Percentiles rank a stretch among this genome's conserved stretches.
These are phyloP conservation scores for Carposina sasakii DNA, from an alignment of 1,140 invertebrate species.

Conservation along the genomic window DNA sequence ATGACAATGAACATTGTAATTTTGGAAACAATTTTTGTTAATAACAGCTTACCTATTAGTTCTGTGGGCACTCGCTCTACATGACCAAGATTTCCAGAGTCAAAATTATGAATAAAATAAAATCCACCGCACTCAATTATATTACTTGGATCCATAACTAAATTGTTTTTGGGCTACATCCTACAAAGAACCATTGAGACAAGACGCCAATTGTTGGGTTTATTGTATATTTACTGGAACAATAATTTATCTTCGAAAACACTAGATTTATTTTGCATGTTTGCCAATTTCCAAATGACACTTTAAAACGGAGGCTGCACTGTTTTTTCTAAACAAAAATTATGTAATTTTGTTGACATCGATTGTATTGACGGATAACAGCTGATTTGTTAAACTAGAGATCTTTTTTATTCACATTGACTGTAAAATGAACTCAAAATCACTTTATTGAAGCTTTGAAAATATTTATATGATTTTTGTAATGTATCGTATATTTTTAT, in stretches of 20 bases:
- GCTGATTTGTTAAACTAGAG: slow-evolving; percentile 69
- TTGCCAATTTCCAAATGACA: slow-evolving; percentile 60
- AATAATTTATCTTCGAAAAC: slow-evolving; percentile 48
- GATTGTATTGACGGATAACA: slow-evolving; percentile 69
- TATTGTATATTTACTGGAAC: slow-evolving; percentile 41
- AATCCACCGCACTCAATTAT: slow-evolving; percentile 77
- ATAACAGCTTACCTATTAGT: slow-evolving; percentile 45
- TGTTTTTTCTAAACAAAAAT: slow-evolving; percentile 73
- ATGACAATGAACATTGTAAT: not conserved
- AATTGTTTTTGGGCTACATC: slow-evolving; percentile 53
- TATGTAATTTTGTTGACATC: slow-evolving; percentile 73
- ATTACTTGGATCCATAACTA: slow-evolving; percentile 61
- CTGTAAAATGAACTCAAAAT: slow-evolving; percentile 20
- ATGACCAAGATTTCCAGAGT: slow-evolving; percentile 88
- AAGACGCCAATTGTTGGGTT: slow-evolving; percentile 34
- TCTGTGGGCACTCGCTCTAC: slow-evolving; percentile 78
- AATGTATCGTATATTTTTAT: slow-evolving; percentile 33
- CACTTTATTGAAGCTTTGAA: slow-evolving; percentile 18
- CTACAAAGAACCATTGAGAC: slow-evolving; percentile 48
- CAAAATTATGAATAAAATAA: slow-evolving; percentile 86
- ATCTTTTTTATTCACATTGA: slow-evolving; percentile 46
- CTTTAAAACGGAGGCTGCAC: slow-evolving; percentile 56
- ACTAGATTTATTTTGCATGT: slow-evolving; percentile 43
- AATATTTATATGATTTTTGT: slow-evolving; percentile 29
- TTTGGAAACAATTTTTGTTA: slow-evolving; percentile 17